Evolutionary conservation across 1,140 invertebrate genomes (phyloP), one percentile per base, ranked within the genome.

Genomic region (Sipha flava): DNA sequence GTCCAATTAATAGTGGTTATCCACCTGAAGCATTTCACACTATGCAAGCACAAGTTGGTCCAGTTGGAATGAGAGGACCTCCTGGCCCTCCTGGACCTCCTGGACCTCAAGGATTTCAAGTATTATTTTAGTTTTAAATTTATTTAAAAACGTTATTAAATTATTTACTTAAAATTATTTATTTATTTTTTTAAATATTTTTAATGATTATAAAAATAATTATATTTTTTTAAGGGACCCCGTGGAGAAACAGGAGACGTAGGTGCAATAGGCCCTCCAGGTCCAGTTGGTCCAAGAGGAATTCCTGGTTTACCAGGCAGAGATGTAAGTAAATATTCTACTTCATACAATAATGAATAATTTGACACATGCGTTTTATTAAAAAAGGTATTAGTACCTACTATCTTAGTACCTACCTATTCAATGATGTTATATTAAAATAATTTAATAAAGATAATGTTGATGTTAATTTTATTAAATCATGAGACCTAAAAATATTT

Each of bases 71-170:
- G 3, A 86, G 92, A 85, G 93, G 92, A 81, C 86, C 90, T 77
- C 87, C 89, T 84, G 88, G 89, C 57, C 86, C 88, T 29, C 85
- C 89, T 83, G 92, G 93, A 14, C 90, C 92, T 9, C 90, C 92
- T 85, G 93, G 93, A 26, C 93, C 93, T 66, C 93, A 94, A 87
- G 93, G 93, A 23, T 89, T 90, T 80, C 86, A 90, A 83, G 90
- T 77, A 54, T 43, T n/a, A 7, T n/a, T n/a, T 34, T 16, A 54
- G 7, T 37, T 52, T n/a, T 54, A 14, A 52, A 73, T 16, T 21
- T 37, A 52, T 64, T 64, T n/a, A 1, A 29, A 45, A 45, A 2
- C 5, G 12, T 45, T 23, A 2, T 57, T 57, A 7, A 26, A 18
- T 26, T 64, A 18, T 43, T 45, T 26, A n/a, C n/a, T 43, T 18